Percentiles rank a stretch among this genome's conserved stretches.
phyloP scores from a whole-genome alignment of 2,113 vertebrate genomes.

The Brachyistius frenatus region DNA sequence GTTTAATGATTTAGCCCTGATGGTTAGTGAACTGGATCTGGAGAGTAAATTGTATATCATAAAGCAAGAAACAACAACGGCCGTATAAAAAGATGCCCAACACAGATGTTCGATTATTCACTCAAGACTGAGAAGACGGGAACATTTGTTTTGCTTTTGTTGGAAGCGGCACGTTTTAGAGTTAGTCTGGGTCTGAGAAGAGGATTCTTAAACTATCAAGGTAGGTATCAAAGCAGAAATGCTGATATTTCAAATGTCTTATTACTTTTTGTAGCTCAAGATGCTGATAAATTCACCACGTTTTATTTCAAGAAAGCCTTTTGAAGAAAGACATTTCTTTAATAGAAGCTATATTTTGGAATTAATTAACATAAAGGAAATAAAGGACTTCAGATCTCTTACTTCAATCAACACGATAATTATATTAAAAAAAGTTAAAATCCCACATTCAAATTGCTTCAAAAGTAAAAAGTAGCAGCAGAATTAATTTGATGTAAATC shows the following conservation, averaged over 20 bases:
- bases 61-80: background rate
- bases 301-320: no score
- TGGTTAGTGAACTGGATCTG: conserved; percentile 10
- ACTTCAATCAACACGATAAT: no score
- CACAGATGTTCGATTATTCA: background rate
- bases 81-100: conserved; percentile 52
- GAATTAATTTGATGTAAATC: no score
- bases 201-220: conserved; percentile 10
- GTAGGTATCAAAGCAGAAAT: conserved; percentile 31
- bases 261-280: background rate
- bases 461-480: no score
- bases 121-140: conserved; percentile 1
- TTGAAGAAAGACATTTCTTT: no score
- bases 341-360: no score
- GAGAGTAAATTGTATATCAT: background rate
- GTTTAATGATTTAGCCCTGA: conserved; percentile 32
- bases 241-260: background rate
- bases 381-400: no score
- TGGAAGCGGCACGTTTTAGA: background rate
- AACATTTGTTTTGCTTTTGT: background rate
- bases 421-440: no score
- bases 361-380: no score
- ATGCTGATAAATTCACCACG: no score
- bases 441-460: no score
- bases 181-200: background rate